phyloP scores from a whole-genome alignment of 2,888 invertebrate species.

The Dryadula phaetusa region DNA sequence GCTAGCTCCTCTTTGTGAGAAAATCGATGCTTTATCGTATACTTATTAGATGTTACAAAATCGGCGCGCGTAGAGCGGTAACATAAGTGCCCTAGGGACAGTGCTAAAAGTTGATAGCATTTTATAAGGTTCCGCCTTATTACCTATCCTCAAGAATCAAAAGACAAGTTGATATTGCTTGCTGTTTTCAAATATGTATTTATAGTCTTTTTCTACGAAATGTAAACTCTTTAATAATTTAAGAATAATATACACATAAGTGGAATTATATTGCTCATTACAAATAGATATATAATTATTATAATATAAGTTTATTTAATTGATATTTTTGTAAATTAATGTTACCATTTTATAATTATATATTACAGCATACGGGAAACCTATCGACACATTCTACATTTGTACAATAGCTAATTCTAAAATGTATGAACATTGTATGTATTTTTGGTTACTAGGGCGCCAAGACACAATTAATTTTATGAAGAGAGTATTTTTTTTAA shows the following conservation, averaged over 20 bases:
- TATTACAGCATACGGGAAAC: no score
- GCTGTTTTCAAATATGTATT: not conserved
- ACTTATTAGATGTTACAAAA: slow-evolving; percentile 61
- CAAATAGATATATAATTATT: no score
- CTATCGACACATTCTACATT: not conserved
- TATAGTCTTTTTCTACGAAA: not conserved
- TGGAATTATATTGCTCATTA: no score
- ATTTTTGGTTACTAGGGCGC: not conserved
- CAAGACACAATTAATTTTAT: not conserved
- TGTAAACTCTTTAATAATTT: not conserved
- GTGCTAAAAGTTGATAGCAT: slow-evolving; percentile 30
- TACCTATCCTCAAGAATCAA: slow-evolving; percentile 7
- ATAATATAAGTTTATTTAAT: no score
- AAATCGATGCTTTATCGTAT: slow-evolving; percentile 69
- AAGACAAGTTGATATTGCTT: not conserved
- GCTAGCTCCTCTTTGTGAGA: slow-evolving; percentile 65
- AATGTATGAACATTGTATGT: not conserved
- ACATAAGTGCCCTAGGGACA: slow-evolving; percentile 46
- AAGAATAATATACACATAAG: no score
- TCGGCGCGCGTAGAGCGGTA: slow-evolving; percentile 54
- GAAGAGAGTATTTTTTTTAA: not conserved
- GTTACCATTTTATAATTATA: no score
- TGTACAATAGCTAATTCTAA: not conserved
- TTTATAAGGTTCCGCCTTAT: slow-evolving; percentile 20
- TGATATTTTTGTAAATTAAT: no score